Percentiles rank a stretch among this genome's conserved stretches.
phyloP scores from a whole-genome alignment of 2,797 vertebrate species.

The Tokudaia tokunoshimensis region DNA sequence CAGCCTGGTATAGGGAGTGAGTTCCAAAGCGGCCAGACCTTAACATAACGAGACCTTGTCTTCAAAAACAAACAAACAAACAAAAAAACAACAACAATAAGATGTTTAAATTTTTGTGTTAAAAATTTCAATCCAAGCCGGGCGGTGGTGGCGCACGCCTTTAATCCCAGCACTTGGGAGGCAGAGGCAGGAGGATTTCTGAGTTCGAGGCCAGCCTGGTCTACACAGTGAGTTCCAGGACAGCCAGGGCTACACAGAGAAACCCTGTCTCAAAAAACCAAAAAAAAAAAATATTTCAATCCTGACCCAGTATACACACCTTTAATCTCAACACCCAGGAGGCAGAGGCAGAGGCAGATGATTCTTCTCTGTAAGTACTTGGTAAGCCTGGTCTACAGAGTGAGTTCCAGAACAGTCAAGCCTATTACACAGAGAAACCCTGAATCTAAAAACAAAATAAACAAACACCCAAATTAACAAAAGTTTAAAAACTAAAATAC shows the following conservation, averaged over 20 bases:
- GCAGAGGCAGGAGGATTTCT: background rate
- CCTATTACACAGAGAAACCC: background rate
- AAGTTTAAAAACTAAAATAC: too few relatives aligned
- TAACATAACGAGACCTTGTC: background rate
- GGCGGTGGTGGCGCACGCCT: too few relatives aligned
- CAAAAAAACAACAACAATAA: too few relatives aligned
- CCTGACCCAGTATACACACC: too few relatives aligned
- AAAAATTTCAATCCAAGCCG: too few relatives aligned
- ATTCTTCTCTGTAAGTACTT: too few relatives aligned
- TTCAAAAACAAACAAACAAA: background rate
- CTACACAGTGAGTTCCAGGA: too few relatives aligned
- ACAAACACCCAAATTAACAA: background rate
- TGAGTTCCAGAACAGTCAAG: too few relatives aligned
- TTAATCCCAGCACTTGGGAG: background rate
- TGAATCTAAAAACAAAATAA: background rate
- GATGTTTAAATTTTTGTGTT: too few relatives aligned
- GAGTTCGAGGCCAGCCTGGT: background rate
- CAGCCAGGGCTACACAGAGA: too few relatives aligned
- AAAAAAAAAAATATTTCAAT: too few relatives aligned
- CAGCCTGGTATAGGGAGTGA: background rate
- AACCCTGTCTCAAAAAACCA: background rate
- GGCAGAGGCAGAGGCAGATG: background rate
- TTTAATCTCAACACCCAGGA: background rate
- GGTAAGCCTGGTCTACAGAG: background rate
- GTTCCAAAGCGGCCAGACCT: background rate